Percentiles rank a stretch among this genome's conserved stretches.
These are phyloP conservation scores for Rugalucina vietnamica DNA, from an alignment of 2,888 invertebrate genomes.

Conservation along the genomic window DNA sequence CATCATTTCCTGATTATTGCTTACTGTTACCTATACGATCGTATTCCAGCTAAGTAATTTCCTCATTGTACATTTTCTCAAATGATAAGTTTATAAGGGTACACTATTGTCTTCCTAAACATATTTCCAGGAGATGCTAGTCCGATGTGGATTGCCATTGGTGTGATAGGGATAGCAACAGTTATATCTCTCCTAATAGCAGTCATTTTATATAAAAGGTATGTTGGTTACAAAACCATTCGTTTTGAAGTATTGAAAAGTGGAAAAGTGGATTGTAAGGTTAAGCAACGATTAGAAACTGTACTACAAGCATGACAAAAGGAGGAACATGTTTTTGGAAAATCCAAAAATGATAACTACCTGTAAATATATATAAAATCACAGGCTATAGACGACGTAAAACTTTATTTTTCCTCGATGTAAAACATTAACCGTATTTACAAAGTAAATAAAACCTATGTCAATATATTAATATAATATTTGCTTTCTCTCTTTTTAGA, in stretches of 20 bases:
- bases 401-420: background rate
- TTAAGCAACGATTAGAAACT: background rate
- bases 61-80: no score
- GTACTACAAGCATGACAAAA: background rate
- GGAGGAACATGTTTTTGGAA: background rate
- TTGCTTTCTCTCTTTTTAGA: background rate
- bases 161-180: constrained; percentile 35
- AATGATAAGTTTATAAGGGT: no score
- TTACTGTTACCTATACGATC: no score
- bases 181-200: constrained; percentile 38
- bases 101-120: no score
- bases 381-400: background rate
- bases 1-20: no score
- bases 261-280: background rate
- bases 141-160: constrained; percentile 44
- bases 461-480: background rate
- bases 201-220: constrained; percentile 37
- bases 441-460: no score
- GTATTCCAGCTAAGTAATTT: no score
- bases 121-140: background rate
- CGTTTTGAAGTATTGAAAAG: background rate
- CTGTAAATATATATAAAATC: background rate
- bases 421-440: background rate
- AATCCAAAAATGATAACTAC: background rate
- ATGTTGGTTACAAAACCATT: background rate